These are phyloP conservation scores for Euphonia xanthogaster DNA, from an alignment of 2,797 vertebrate species.

Conservation along the genomic window DNA sequence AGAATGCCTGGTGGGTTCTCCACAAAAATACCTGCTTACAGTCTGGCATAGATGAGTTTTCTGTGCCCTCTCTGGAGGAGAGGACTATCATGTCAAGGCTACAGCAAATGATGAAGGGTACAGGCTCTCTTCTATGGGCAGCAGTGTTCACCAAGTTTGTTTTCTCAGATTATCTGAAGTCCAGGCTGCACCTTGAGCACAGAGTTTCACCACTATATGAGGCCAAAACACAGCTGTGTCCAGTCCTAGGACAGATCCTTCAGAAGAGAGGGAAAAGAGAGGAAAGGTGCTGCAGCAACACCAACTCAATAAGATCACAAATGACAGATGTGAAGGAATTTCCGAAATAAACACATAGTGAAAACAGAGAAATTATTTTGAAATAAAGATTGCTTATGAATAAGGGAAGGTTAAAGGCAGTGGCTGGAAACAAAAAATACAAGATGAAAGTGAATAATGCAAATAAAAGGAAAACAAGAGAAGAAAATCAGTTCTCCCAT, in stretches of 20 bases:
- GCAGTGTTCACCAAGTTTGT: neutral
- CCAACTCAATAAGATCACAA: neutral
- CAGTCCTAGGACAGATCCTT: neutral
- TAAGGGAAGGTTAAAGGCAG: neutral
- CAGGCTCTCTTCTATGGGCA: neutral
- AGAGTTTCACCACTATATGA: accelerated
- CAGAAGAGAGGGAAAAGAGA: neutral
- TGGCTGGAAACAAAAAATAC: neutral
- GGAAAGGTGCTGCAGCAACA: neutral
- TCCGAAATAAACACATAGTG: neutral
- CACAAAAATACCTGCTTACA: neutral
- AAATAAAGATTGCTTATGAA: neutral
- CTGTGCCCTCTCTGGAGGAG: neutral
- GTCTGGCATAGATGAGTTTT: neutral
- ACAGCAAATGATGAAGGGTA: accelerated
- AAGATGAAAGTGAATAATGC: neutral
- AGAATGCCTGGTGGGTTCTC: neutral
- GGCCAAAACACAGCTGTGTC: neutral
- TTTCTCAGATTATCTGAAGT: neutral
- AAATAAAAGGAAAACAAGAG: neutral
- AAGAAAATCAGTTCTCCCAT: neutral
- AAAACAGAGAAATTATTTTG: neutral
- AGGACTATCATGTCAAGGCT: neutral
- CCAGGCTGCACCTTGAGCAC: neutral
- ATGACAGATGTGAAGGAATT: neutral